Conservation (phyloP, 1,140 invertebrate genomes). For the Drosophila orosa region DNA sequence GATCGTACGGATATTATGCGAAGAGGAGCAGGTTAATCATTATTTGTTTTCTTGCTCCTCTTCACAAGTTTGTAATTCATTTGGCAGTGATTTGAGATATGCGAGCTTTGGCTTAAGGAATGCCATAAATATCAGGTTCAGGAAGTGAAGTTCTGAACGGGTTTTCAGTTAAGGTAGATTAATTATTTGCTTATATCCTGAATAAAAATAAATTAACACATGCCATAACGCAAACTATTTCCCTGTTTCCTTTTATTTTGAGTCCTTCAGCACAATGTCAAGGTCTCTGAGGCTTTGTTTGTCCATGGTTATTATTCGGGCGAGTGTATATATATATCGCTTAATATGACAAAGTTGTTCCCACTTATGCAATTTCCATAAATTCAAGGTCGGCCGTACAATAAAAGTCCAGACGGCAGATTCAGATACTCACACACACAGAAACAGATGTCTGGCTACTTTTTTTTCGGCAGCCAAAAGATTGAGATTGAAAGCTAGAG, state of each 20-base stretch:
- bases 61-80: constrained; percentile 54
- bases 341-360: constrained; percentile 79
- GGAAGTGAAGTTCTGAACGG: constrained; percentile 12
- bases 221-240: constrained; percentile 22
- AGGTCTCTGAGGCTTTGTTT: constrained; percentile 41
- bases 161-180: constrained; percentile 6
- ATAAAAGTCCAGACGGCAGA: constrained; percentile 75
- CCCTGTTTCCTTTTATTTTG: constrained; percentile 13
- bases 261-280: constrained; percentile 63
- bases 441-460: constrained; percentile 43
- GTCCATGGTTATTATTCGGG: constrained; percentile 15
- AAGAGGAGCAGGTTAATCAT: constrained; percentile 5
- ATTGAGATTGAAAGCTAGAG: constrained; percentile 36
- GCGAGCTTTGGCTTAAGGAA: constrained; percentile 5
- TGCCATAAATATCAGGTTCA: constrained; percentile 15
- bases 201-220: constrained; percentile 7
- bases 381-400: constrained; percentile 76
- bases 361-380: constrained; percentile 80
- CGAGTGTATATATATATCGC: constrained; percentile 27
- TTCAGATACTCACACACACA: constrained; percentile 27
- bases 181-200: constrained; percentile 16
- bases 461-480: constrained; percentile 57
- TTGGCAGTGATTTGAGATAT: constrained; percentile 13
- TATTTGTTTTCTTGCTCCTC: constrained; percentile 18
- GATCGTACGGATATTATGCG: constrained; percentile 25